Percentiles rank a stretch among this genome's conserved stretches.
These are phyloP conservation scores for Cheilosia urbana DNA, from an alignment of 2,888 invertebrate genomes.

Conservation along the genomic window DNA sequence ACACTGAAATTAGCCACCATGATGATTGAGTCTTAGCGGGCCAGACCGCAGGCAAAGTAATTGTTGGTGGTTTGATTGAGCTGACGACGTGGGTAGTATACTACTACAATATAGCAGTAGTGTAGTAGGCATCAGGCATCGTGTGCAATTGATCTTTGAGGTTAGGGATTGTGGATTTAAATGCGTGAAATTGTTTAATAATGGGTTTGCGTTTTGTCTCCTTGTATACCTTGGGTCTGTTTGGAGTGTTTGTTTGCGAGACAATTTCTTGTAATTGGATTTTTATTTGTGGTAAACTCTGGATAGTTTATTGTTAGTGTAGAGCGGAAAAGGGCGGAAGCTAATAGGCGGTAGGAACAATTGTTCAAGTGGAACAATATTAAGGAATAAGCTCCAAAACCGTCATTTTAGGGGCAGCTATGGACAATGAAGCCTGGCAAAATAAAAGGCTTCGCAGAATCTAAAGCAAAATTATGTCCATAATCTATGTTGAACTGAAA, in stretches of 20 bases:
- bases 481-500: too few relatives aligned
- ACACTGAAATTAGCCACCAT: constrained; percentile 68
- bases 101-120: constrained; percentile 21
- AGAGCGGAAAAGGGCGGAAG: background rate
- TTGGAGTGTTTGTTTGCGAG: constrained; percentile 36
- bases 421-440: too few relatives aligned
- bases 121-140: constrained; percentile 42
- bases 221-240: constrained; percentile 1
- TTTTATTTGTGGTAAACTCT: constrained; percentile 73
- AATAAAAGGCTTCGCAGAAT: too few relatives aligned
- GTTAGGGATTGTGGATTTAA: constrained; percentile 73
- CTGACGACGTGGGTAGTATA: constrained; percentile 65
- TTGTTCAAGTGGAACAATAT: background rate
- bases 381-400: too few relatives aligned
- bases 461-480: too few relatives aligned
- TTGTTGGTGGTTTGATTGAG: constrained; percentile 74
- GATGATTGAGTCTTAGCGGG: constrained; percentile 38
- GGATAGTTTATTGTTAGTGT: constrained; percentile 27
- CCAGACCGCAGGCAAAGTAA: constrained; percentile 74
- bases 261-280: constrained; percentile 72
- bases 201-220: constrained; percentile 62
- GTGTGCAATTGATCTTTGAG: constrained; percentile 73
- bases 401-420: too few relatives aligned
- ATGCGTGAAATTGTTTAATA: constrained; percentile 76
- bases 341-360: background rate